Base-by-base conservation (phyloP, 2,113 vertebrate species). In the Guaruba guarouba region DNA sequence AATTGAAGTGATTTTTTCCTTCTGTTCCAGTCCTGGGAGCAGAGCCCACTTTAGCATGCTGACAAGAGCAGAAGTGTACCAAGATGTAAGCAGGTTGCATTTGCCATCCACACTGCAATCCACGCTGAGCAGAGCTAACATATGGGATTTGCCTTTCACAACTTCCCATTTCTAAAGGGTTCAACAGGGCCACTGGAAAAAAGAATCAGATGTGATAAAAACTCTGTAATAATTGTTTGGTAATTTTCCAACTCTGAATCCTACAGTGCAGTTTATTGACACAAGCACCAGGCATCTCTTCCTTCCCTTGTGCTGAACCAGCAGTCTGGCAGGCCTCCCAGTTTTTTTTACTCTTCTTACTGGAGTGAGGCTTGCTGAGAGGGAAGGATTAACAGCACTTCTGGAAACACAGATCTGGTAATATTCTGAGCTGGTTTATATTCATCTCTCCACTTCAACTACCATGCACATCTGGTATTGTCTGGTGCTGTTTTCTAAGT, bases 121-220 rank as follows among this genome's bases (percentile, higher is more conserved):
- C 37, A 90, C 46, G n/a, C 84, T 80, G 73, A 67, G 70, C 92
- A 97, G 91, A 44, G 41, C 62, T 83, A 95, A 31, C 87, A 94
- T 62, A 95, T 89, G 87, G 88, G 95, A 96, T 88, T 54, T 82
- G 92, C 84, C 81, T 97, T 77, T 92, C 82, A 96, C 88, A 95
- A 95, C 82, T 93, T 96, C 82, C 79, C 91, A 87, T 91, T 97
- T 95, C 84, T 76, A 82, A 59, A 94, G 41, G 33, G 92, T 89
- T 85, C 81, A 95, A 89, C 69, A 67, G 28, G 57, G 87, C 75
- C 89, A 88, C 22, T 24, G 81, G 74, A 95, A 94, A 88, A 95
- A 95, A 86, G 84, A 91, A 90, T 48, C 86, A 96, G 96, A 96
- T 96, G 92, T 95, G 90, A 97, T 86, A 92, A 95, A 96, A 95